These are phyloP conservation scores for Mamestra brassicae DNA, from an alignment of 2,888 invertebrate genomes.

Conservation along the genomic window DNA sequence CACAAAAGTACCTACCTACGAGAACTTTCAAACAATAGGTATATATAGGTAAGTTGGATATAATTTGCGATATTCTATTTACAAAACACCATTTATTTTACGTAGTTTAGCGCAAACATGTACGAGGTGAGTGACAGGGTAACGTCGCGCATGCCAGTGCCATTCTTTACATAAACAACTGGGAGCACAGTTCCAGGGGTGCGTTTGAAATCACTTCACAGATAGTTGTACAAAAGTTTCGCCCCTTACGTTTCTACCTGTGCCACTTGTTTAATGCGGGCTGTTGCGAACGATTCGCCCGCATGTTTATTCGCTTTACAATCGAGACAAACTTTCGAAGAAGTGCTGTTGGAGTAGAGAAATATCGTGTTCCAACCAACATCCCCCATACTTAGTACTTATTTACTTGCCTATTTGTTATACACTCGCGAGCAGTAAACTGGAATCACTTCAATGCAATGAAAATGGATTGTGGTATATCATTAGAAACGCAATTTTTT, in stretches of 20 bases:
- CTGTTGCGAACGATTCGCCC: conserved; percentile 39
- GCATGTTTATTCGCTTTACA: conserved; percentile 38
- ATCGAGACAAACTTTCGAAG: conserved; percentile 34
- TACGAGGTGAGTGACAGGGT: conserved; percentile 31
- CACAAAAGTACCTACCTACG: not conserved
- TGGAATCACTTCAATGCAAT: too few species aligned
- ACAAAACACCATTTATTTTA: conserved; percentile 35
- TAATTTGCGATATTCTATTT: not conserved
- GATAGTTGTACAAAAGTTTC: conserved; percentile 71
- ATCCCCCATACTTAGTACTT: not conserved
- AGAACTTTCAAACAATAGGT: conserved; percentile 2
- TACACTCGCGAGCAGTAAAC: too few species aligned
- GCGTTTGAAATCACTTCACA: conserved; percentile 69
- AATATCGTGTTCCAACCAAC: not conserved
- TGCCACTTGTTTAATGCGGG: conserved; percentile 53
- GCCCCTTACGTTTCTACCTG: conserved; percentile 49
- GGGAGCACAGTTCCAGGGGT: conserved; percentile 58
- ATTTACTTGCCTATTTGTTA: not conserved
- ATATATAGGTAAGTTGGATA: too few species aligned
- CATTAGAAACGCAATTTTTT: too few species aligned
- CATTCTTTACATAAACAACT: conserved; percentile 60
- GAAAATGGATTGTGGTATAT: too few species aligned
- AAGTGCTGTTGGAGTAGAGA: conserved; percentile 1
- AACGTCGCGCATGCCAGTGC: conserved; percentile 51
- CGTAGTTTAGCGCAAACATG: conserved; percentile 25